Evolutionary conservation across 2,797 vertebrate species (phyloP).

Genomic region (Tiaroga cobitis): DNA sequence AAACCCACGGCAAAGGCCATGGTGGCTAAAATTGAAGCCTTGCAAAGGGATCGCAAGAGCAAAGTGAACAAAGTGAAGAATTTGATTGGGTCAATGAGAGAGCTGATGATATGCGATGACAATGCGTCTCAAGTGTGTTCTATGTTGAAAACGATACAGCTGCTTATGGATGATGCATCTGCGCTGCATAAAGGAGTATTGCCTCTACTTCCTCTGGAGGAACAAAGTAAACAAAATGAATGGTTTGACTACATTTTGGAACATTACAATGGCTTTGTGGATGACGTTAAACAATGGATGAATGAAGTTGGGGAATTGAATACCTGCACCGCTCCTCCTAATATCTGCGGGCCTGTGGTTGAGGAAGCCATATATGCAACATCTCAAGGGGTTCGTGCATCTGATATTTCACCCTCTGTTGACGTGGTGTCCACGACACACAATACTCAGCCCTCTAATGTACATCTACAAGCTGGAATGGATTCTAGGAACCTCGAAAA

Average conservation of each 20-base stretch:
- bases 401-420: no score
- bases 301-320: not conserved
- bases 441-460: not conserved
- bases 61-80: not conserved
- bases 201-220: not conserved
- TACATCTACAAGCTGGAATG: not conserved
- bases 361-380: no score
- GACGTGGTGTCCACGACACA: no score
- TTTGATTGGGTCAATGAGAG: not conserved
- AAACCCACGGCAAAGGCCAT: not conserved
- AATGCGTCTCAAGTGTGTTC: not conserved
- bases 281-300: not conserved
- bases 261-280: not conserved
- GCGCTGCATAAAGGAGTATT: not conserved
- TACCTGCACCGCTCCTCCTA: no score
- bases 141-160: not conserved
- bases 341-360: no score
- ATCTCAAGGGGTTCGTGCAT: no score
- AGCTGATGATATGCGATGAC: not conserved
- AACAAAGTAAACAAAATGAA: not conserved
- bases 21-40: not conserved
- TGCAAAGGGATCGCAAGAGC: not conserved
- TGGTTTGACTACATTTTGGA: not conserved
- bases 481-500: not conserved
- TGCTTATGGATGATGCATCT: not conserved